Conservation (phyloP, 2,113 vertebrate genomes). For the Nycticebus coucang region DNA sequence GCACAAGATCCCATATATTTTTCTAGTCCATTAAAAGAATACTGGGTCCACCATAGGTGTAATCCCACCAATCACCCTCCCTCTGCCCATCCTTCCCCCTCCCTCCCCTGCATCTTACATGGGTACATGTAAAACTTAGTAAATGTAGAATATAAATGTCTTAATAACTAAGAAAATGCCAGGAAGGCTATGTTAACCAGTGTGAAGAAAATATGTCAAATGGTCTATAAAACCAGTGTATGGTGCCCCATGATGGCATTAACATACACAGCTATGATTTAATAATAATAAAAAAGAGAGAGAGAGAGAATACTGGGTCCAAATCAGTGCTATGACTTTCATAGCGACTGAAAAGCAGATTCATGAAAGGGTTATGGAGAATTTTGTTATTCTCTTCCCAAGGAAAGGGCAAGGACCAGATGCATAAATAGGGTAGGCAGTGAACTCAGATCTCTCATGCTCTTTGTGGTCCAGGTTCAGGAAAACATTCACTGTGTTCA, state of each 20-base stretch:
- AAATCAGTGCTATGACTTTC: not conserved
- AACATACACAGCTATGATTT: no score
- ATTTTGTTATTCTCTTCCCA: not conserved
- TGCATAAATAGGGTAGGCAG: not conserved
- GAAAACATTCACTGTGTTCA: not conserved
- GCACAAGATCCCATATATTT: not conserved
- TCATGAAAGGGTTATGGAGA: not conserved
- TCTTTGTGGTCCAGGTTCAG: not conserved
- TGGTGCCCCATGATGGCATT: no score
- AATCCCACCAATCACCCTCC: no score
- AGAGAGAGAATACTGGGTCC: not conserved
- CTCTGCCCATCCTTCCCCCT: no score
- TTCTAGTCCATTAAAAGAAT: not conserved
- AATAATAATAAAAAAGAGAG: no score
- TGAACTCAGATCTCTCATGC: not conserved
- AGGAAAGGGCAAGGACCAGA: not conserved
- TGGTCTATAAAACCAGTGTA: no score
- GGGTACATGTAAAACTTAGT: no score
- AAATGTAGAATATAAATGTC: no score
- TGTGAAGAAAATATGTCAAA: no score
- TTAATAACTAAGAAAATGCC: no score
- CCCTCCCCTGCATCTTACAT: no score
- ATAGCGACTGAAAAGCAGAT: not conserved
- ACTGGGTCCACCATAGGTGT: not conserved
- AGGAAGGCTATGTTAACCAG: no score